Base-by-base conservation (phyloP, 2,888 invertebrate genomes). In the Altica lythri region DNA sequence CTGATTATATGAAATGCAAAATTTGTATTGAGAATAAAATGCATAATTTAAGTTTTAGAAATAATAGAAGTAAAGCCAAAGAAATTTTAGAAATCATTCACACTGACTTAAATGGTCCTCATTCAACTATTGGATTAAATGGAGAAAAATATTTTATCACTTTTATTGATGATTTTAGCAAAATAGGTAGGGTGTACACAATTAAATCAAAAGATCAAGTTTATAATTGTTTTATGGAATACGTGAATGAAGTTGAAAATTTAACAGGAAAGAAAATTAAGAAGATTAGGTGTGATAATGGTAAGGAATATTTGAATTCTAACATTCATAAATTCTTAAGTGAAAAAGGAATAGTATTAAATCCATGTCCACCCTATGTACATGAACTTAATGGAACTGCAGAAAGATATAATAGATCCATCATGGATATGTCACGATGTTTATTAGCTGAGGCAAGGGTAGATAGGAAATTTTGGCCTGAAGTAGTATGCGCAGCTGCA, bases 361-460 rank as follows among this genome's bases (percentile, higher is more conserved):
- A 32, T 19, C 35, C 19, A 19, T 17, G 46, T 46, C 46, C 50
- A 16, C n/a, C 18, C 14, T 50, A 43, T 17, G 32, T 12, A 12
- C 43, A 43, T 43, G 42, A 42, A n/a, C 30, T 50, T 17, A 50
- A 50, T 50, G 50, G 43, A 1, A 32, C 19, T 50, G 50, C 50
- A 19, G 50, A 50, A 13, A 27, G 43, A 12, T 50, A 25, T 43
- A 43, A 50, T 22, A 30, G 42, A 30, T 30, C 30, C 13, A 3
- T 50, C 19, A 43, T 43, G 43, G 34, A 50, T 50, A 25, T 5
- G 27, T 19, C 42, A 10, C 12, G 50, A 32, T 50, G 50, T 42
- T 32, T 43, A 14, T 34, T 47, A 17, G 6, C 29, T 16, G 52
- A 52, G 14, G 8, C 44, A 29, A 51, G 35, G 2, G 19, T 37